Evolutionary conservation across 2,113 vertebrate genomes (phyloP).

Genomic region (Excalfactoria chinensis): DNA sequence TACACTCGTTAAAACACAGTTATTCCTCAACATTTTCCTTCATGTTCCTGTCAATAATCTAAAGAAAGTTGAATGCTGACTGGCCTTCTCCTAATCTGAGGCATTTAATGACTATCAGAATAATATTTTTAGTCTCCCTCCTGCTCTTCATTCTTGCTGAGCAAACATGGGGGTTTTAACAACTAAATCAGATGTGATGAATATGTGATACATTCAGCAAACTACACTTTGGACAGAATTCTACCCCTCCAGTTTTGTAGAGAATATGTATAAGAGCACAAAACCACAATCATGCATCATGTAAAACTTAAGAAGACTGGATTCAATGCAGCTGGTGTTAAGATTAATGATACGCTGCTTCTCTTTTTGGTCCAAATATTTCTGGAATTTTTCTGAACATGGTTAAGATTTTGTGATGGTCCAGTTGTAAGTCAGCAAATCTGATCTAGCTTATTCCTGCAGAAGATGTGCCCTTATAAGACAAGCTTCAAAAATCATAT

Average conservation of each 20-base stretch:
- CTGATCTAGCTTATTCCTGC: not conserved
- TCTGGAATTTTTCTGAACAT: conserved; percentile 1
- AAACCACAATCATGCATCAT: not conserved
- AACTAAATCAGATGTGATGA: not conserved
- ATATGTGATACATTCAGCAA: not conserved
- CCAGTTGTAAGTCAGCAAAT: not conserved
- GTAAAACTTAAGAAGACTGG: not conserved
- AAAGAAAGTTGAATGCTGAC: not conserved
- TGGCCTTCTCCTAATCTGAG: not conserved
- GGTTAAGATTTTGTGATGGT: not conserved
- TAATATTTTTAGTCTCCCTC: not conserved
- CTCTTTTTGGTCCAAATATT: not conserved
- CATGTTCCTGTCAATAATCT: not conserved
- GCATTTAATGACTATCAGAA: not conserved
- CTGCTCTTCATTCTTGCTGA: not conserved
- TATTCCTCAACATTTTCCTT: not conserved
- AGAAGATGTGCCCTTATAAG: conserved; percentile 43
- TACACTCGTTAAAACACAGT: not conserved
- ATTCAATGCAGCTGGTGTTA: not conserved
- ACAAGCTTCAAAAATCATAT: conserved; percentile 33
- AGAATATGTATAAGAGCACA: not conserved
- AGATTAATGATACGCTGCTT: not conserved
- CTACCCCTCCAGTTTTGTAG: not conserved
- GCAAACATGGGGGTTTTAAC: not conserved
- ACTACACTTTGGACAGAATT: not conserved